These are phyloP conservation scores for Odontocerum albicorne DNA, from an alignment of 2,888 invertebrate species.

Conservation along the genomic window DNA sequence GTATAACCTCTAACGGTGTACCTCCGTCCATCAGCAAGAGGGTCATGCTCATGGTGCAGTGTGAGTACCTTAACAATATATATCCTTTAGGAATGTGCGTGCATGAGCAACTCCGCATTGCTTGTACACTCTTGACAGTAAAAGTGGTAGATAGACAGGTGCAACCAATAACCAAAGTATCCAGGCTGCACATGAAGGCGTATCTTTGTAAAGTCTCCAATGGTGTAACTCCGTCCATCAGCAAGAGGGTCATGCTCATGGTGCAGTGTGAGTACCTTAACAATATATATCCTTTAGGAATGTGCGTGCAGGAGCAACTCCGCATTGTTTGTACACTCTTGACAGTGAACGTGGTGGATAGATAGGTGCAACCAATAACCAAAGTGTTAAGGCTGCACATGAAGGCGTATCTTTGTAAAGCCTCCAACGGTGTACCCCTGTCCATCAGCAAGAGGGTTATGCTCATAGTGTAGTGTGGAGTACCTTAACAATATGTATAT, in stretches of 20 bases:
- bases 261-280: conserved; percentile 88
- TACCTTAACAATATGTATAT: conserved; percentile 39
- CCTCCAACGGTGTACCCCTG: conserved; percentile 90
- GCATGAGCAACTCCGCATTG: no score
- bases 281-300: no score
- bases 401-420: conserved; percentile 91
- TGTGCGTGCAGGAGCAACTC: no score
- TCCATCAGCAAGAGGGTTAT: conserved; percentile 84
- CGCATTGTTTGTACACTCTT: no score
- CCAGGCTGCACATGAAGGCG: conserved; percentile 89
- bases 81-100: not conserved
- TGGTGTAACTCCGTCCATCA: conserved; percentile 88
- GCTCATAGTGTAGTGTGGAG: conserved; percentile 83
- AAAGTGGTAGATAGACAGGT: conserved; percentile 88
- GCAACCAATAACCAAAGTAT: conserved; percentile 84
- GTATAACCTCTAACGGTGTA: conserved; percentile 91
- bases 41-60: conserved; percentile 79
- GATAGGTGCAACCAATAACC: conserved; percentile 81
- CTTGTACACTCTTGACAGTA: conserved; percentile 63
- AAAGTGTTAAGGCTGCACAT: conserved; percentile 90
- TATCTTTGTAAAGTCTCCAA: conserved; percentile 93
- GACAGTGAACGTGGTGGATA: no score
- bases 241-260: conserved; percentile 79
- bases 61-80: conserved; percentile 57
- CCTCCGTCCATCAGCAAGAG: conserved; percentile 88